phyloP scores from a whole-genome alignment of 2,113 vertebrate species.

The Chamaea fasciata region DNA sequence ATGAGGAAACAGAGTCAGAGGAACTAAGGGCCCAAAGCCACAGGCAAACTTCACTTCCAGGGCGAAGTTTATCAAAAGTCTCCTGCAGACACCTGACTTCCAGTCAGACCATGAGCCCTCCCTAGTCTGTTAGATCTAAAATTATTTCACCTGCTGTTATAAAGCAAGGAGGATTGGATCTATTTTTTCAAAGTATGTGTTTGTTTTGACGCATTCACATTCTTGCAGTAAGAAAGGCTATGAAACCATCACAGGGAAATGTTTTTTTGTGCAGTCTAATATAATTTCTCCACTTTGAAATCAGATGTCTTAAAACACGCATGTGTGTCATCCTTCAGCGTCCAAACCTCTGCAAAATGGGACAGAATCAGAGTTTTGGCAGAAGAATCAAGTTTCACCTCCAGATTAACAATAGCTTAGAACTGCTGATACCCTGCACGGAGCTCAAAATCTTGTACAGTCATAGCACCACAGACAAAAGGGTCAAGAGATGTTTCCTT shows the following conservation, averaged over 20 bases:
- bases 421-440: neutral
- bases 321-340: slow-evolving; percentile 1
- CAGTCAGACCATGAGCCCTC: neutral
- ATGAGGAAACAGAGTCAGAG: neutral
- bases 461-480: neutral
- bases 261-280: neutral
- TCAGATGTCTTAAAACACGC: neutral
- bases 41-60: neutral
- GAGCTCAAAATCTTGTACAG: neutral
- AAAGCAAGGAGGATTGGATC: neutral
- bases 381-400: neutral
- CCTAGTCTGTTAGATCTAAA: neutral
- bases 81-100: neutral
- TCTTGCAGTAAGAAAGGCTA: neutral
- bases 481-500: neutral
- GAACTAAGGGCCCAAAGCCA: neutral
- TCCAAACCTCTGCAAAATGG: neutral
- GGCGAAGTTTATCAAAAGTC: neutral
- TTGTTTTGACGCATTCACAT: neutral
- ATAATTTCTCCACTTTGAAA: neutral
- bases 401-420: neutral
- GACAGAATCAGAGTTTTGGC: neutral
- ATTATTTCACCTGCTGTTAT: neutral
- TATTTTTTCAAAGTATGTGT: neutral
- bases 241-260: neutral